Evolutionary conservation across 2,113 vertebrate species (phyloP).

Genomic region (Peromyscus californicus): DNA sequence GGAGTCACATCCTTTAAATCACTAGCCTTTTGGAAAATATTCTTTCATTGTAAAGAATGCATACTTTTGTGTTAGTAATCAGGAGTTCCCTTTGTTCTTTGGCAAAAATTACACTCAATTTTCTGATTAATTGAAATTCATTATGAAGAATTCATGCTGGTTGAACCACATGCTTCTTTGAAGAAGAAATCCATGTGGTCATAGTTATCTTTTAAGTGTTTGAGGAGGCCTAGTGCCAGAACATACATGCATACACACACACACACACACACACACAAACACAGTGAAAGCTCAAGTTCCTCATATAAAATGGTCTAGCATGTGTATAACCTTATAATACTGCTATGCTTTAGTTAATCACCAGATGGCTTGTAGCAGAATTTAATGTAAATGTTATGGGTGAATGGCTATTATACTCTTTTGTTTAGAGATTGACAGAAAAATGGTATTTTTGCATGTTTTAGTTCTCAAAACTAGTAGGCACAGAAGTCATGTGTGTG

Average conservation of each 20-base stretch:
- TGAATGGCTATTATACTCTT: no score
- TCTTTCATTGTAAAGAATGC: neutral
- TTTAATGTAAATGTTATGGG: neutral
- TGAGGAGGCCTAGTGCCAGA: neutral
- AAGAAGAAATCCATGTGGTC: neutral
- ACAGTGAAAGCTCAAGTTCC: neutral
- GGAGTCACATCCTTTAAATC: neutral
- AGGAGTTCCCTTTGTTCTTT: neutral
- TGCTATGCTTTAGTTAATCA: neutral
- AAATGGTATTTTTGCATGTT: neutral
- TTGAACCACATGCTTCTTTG: neutral
- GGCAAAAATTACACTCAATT: neutral
- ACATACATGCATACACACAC: no score
- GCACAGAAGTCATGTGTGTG: neutral
- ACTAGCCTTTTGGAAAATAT: neutral
- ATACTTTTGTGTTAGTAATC: neutral
- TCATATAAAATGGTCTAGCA: neutral
- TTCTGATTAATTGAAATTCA: slow-evolving; percentile 16
- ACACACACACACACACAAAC: neutral
- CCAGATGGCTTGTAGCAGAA: neutral
- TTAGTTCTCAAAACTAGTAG: neutral
- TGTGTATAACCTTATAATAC: neutral
- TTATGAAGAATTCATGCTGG: neutral
- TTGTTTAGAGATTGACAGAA: neutral
- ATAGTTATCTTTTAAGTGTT: neutral